Base-by-base conservation (phyloP, 2,113 vertebrate species). In the Jaculus jaculus region DNA sequence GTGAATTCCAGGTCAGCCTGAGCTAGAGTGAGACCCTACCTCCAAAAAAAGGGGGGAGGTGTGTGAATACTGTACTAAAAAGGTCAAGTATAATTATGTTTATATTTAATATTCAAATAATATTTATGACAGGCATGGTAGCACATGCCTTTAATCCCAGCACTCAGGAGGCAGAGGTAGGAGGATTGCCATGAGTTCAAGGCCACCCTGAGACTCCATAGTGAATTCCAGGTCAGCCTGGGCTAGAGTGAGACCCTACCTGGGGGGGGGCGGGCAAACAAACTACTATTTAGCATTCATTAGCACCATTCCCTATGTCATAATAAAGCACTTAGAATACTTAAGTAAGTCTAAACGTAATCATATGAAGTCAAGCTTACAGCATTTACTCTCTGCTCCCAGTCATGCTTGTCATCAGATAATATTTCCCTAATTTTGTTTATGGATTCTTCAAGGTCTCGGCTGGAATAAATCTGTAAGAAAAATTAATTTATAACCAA, bases 351-450 rank as follows among this genome's bases (percentile, higher is more conserved):
- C 37, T 37, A 90, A 88, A 0, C n/a, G 7, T 69, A 74, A 75
- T 84, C 5, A 82, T 12, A 93, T 9, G 9, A 72, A 74, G 34
- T 84, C 82, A 81, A 20, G 89, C 98, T 99, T 98, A 99, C 99
- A 69, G 99, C 99, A 0, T 97, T 97, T 65, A 99, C 99, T 96
- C 99, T 98, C 97, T 99, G 99, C 84, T 99, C 99, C 99, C 99
- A 99, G 97, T 99, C 99, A 9, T 99, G 99, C 83, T 99, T 99
- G 83, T 99, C 99, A 96, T 99, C 99, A 63, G 99, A 99, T 1
- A 99, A 93, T 81, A 99, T 98, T 95, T 99, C 99, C 96, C 99
- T 98, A 97, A 99, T 98, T 98, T 99, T 99, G 84, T 98, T 98
- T 97, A 99, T 97, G 74, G 99, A 99, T 95, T 99, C 99, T 95